A percentile compares a stretch with the other conserved stretches of the same genome.
Evolutionary conservation across 2,113 vertebrate genomes (phyloP).

Genomic region (Sinosuthora webbiana): DNA sequence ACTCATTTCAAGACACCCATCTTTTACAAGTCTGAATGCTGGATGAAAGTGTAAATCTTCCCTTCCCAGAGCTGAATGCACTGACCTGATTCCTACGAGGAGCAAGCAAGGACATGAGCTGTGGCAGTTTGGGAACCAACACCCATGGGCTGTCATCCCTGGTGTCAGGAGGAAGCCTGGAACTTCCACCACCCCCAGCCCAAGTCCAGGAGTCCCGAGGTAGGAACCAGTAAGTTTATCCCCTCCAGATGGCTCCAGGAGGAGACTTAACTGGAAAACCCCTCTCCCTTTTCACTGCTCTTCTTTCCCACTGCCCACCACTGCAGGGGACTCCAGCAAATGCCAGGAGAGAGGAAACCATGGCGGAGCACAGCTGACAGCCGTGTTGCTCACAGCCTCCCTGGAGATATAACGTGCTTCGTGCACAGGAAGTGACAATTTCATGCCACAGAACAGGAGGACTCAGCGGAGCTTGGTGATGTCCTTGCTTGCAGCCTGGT

Average conservation of each 20-base stretch:
- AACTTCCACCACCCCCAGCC: background rate
- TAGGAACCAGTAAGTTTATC: background rate
- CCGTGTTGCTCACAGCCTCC: background rate
- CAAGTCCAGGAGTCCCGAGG: background rate
- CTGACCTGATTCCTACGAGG: background rate
- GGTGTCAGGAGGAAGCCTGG: background rate
- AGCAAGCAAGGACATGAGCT: background rate
- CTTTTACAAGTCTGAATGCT: background rate
- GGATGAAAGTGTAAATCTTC: background rate
- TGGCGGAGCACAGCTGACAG: background rate
- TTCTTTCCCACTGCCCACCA: background rate
- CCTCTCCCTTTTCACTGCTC: background rate
- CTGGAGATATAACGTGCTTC: background rate
- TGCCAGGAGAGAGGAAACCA: background rate
- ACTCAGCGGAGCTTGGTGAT: background rate
- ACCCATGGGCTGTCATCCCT: fast-evolving
- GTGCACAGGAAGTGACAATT: background rate
- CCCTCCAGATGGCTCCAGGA: background rate
- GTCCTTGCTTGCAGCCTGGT: background rate
- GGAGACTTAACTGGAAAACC: background rate
- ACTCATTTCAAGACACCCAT: background rate
- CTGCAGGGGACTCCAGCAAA: background rate
- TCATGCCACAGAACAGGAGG: background rate
- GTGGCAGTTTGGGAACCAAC: background rate
- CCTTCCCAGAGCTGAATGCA: background rate